These are phyloP conservation scores for Volucella inflata DNA, from an alignment of 2,888 invertebrate genomes.

Conservation along the genomic window DNA sequence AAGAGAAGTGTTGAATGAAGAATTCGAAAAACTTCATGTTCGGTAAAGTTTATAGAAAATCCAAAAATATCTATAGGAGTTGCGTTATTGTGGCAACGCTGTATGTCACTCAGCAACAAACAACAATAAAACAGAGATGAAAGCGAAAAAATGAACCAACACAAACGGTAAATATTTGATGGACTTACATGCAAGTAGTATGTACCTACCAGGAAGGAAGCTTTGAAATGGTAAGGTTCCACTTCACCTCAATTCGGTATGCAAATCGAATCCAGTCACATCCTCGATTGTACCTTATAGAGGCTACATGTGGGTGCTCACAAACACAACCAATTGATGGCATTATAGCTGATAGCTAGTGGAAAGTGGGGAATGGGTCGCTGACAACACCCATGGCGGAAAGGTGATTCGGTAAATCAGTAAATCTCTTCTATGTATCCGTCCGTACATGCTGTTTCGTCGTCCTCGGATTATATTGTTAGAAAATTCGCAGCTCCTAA, in stretches of 20 bases:
- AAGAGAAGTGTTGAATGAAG: too few species aligned
- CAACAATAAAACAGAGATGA: constrained; percentile 12
- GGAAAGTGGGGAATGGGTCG: neutral
- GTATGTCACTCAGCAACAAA: neutral
- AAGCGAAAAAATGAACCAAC: constrained; percentile 23
- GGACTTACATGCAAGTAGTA: constrained; percentile 64
- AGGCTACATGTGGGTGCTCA: constrained; percentile 4
- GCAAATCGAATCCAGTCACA: constrained; percentile 75
- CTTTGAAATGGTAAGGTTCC: constrained; percentile 53
- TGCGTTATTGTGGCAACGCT: too few species aligned
- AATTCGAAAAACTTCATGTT: too few species aligned
- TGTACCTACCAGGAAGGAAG: constrained; percentile 64
- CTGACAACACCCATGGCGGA: neutral
- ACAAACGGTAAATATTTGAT: constrained; percentile 69
- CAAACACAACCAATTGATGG: constrained; percentile 61
- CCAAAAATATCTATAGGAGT: too few species aligned
- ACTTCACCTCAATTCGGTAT: constrained; percentile 74
- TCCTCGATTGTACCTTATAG: constrained; percentile 34
- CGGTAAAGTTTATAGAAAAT: too few species aligned
- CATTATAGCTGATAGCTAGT: constrained; percentile 42
- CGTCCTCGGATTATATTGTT: constrained; percentile 72
- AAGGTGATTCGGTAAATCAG: constrained; percentile 24
- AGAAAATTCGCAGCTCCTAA: constrained; percentile 74
- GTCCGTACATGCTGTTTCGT: constrained; percentile 1
- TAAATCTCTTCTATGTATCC: constrained; percentile 40